Percentiles rank a stretch among this genome's conserved stretches.
These are phyloP conservation scores for Sinodicranocentrus sp. DNA, from an alignment of 2,888 invertebrate species.

Conservation along the genomic window DNA sequence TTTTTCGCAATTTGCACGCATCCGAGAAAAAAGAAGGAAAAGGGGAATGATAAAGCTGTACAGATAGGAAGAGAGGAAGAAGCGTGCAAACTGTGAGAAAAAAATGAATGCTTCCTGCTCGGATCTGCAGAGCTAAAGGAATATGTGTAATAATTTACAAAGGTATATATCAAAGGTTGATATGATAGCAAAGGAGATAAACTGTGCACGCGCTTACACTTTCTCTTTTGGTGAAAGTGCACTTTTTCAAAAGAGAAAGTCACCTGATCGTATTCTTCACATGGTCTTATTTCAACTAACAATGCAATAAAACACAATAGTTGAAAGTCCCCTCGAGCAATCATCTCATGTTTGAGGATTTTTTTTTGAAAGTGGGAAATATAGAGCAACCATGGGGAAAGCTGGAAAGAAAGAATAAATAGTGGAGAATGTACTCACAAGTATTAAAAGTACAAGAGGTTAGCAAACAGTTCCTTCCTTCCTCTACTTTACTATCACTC, in stretches of 20 bases:
- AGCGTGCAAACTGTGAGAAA: background rate
- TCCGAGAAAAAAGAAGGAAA: background rate
- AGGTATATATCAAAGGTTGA: too few species aligned
- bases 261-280: slow-evolving; percentile 13
- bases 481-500: too few species aligned
- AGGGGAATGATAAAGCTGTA: background rate
- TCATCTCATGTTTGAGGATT: background rate
- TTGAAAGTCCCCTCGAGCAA: slow-evolving; percentile 35
- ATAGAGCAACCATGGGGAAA: too few species aligned
- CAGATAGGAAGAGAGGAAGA: background rate
- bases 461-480: slow-evolving; percentile 16
- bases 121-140: background rate
- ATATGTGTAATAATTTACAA: too few species aligned
- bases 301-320: slow-evolving; percentile 58
- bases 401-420: background rate
- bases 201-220: background rate
- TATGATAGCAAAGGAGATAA: background rate
- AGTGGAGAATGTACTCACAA: background rate
- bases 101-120: background rate
- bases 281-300: slow-evolving; percentile 1
- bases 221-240: slow-evolving; percentile 8
- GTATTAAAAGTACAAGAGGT: background rate
- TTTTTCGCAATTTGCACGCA: background rate
- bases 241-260: background rate
- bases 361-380: background rate